phyloP scores from a whole-genome alignment of 2,888 invertebrate genomes.

The Temnothorax rugatulus region DNA sequence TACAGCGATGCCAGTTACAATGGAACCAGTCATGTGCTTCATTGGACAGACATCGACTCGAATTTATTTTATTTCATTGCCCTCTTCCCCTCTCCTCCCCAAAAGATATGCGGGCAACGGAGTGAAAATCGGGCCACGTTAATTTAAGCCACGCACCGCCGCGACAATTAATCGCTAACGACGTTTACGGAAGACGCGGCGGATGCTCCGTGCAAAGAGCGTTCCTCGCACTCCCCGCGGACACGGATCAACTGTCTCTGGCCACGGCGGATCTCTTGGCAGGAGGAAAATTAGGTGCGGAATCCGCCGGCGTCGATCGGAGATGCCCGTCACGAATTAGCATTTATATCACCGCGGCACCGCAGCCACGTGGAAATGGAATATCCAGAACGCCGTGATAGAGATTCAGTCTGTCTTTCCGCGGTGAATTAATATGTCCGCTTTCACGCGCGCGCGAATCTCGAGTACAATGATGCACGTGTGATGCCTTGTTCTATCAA shows the following conservation, averaged over 20 bases:
- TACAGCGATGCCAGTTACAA: not conserved
- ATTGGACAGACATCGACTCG: not conserved
- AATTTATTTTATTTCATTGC: not conserved
- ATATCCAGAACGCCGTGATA: slow-evolving; percentile 75
- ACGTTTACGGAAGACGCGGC: not conserved
- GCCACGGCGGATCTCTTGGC: slow-evolving; percentile 71
- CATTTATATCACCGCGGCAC: slow-evolving; percentile 80
- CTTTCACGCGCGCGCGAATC: slow-evolving; percentile 27
- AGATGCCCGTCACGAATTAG: slow-evolving; percentile 79
- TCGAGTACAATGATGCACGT: not conserved
- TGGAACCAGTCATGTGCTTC: not conserved
- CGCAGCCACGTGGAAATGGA: slow-evolving; percentile 78
- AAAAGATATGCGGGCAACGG: not conserved
- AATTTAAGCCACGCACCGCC: not conserved
- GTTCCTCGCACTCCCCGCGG: slow-evolving; percentile 61
- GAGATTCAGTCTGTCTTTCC: slow-evolving; percentile 67
- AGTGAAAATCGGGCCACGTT: not conserved
- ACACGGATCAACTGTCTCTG: slow-evolving; percentile 71
- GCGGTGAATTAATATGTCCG: slow-evolving; percentile 72
- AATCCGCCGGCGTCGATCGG: slow-evolving; percentile 76
- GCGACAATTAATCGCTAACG: slow-evolving; percentile 19
- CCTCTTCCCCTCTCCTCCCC: not conserved
- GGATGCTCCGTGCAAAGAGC: slow-evolving; percentile 63
- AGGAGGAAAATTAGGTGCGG: slow-evolving; percentile 78
- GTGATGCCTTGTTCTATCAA: not conserved